Percentiles rank a stretch among this genome's conserved stretches.
Conservation (phyloP, 2,113 vertebrate species). For the Passer domesticus region DNA sequence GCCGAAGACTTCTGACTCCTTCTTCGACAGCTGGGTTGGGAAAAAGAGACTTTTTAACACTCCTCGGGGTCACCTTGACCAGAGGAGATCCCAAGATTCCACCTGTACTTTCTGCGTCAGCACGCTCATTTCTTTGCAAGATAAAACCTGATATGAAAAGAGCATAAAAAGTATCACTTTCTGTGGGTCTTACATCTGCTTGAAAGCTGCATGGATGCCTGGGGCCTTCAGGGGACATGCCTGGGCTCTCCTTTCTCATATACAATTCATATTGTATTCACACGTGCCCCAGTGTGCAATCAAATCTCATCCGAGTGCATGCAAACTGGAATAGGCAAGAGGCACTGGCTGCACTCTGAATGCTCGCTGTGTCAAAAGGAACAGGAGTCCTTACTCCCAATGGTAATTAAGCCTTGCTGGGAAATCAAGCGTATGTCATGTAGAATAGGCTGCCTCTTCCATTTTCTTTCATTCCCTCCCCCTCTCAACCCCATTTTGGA, state of each 20-base stretch:
- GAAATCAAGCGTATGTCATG: neutral
- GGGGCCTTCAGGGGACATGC: neutral
- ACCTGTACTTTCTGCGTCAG: neutral
- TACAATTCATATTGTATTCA: neutral
- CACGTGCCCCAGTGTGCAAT: neutral
- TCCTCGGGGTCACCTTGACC: too few species aligned
- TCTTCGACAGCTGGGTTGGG: too few species aligned
- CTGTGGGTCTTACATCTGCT: neutral
- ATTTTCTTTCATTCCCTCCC: neutral
- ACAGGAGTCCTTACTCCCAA: neutral
- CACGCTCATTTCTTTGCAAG: neutral
- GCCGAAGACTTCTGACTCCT: too few species aligned
- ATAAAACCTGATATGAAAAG: neutral
- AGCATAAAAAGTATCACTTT: neutral
- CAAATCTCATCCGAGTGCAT: neutral
- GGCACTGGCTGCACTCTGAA: neutral
- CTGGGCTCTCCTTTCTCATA: neutral
- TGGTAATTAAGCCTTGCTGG: conserved; percentile 26
- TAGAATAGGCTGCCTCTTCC: neutral
- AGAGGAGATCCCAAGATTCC: neutral
- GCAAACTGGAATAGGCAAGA: neutral
- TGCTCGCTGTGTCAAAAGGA: neutral
- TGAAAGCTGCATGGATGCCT: neutral
- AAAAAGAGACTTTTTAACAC: too few species aligned
- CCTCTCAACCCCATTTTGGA: neutral